Evolutionary conservation across 2,888 invertebrate genomes (phyloP), one percentile per base, ranked within the genome.

Genomic region (Drosophila borealis): DNA sequence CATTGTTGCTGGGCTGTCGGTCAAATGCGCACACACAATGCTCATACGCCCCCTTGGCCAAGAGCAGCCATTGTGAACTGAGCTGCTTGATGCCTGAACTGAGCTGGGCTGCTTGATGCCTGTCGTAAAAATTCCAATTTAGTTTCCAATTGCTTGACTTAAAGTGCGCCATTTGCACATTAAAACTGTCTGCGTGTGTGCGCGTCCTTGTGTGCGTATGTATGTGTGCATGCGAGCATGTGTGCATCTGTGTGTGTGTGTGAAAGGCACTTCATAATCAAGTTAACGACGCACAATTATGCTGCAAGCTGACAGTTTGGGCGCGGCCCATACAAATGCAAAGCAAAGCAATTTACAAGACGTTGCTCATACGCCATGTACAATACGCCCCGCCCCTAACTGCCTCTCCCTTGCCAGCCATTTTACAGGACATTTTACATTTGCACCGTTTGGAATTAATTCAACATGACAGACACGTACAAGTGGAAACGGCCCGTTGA

Each of bases 71-170:
- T 75, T 80, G 81, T 83, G 70, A 29, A 14, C 49, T 60, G 63
- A 46, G 42, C 49, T 66, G 48, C 41, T 53, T 57, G 37, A 19
- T 39, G 41, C 11, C 48, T 42, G 34, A 44, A 33, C 48, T 39
- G 49, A 59, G 54, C 54, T 51, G 57, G 41, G 72, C 64, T 60
- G 60, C 74, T 68, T 86, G 83, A 82, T 86, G 82, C 63, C 83
- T 88, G 89, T 88, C 83, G 78, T 84, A 84, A 84, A 84, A 84
- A 88, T 84, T 88, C 89, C 83, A 84, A 84, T 84, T 84, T 88
- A 84, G 83, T 84, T 84, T 84, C 84, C 87, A 84, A 84, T 84
- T 84, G 83, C 89, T 88, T 83, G 89, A 88, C 75, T 84, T 88
- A 88, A 86, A 88, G 89, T 84, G 78, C 87, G 84, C 72, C 81